These are phyloP conservation scores for Falco biarmicus DNA, from an alignment of 2,797 vertebrate species.

Conservation along the genomic window DNA sequence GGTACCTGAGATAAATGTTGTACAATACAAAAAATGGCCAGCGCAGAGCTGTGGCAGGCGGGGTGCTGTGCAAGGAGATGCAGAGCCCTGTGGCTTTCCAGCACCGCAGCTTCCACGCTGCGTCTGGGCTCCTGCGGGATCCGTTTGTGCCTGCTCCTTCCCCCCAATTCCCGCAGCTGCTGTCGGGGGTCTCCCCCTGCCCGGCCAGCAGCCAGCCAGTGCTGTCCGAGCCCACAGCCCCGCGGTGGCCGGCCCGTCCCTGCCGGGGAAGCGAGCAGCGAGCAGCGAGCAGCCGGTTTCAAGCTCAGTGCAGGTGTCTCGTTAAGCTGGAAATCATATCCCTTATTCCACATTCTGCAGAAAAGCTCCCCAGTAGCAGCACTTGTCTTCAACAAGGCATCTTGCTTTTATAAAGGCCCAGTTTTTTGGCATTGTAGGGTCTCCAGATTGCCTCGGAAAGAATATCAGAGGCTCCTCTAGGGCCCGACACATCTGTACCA, in stretches of 20 bases:
- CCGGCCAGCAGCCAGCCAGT: fast-evolving
- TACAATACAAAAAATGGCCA: neutral
- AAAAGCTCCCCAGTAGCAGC: neutral
- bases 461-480: neutral
- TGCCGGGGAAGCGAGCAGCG: fast-evolving
- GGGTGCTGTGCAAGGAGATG: neutral
- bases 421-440: neutral
- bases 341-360: neutral
- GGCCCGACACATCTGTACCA: neutral
- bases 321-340: neutral
- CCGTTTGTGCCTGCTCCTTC: neutral
- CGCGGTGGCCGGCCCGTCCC: fast-evolving
- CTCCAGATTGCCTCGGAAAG: neutral
- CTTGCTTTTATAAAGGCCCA: neutral
- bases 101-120: neutral
- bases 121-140: neutral
- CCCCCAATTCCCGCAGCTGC: fast-evolving
- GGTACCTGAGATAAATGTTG: neutral
- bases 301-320: neutral
- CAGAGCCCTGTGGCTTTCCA: neutral
- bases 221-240: fast-evolving
- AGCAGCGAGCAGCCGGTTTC: too few species aligned
- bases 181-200: too few species aligned
- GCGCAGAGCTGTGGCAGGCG: fast-evolving
- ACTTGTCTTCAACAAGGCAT: neutral